Conservation (phyloP, 2,888 invertebrate genomes). For the Drosophila sordidula region DNA sequence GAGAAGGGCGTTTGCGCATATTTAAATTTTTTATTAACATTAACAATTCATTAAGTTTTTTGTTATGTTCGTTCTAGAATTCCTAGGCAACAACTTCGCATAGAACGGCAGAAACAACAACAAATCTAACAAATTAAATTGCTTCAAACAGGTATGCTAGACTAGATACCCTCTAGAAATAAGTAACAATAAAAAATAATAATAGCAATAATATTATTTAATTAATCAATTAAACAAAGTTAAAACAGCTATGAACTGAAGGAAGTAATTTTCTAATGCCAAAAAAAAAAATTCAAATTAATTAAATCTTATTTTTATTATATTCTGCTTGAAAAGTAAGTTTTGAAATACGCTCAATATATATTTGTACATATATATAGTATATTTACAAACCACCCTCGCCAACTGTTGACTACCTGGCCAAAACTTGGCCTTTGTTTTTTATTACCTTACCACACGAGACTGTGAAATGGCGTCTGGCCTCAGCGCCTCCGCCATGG, state of each 20-base stretch:
- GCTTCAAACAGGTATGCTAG: too few species aligned
- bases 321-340: not conserved
- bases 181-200: too few species aligned
- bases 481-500: not conserved
- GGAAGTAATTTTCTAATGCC: too few species aligned
- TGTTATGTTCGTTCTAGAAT: not conserved
- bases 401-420: constrained; percentile 60
- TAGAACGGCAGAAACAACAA: too few species aligned
- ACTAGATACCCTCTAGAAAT: too few species aligned
- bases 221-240: too few species aligned
- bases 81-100: too few species aligned
- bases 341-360: not conserved
- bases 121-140: too few species aligned
- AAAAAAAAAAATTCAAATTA: too few species aligned
- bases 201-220: too few species aligned
- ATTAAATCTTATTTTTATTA: too few species aligned
- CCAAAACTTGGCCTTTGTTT: constrained; percentile 45
- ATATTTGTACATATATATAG: not conserved
- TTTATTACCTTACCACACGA: constrained; percentile 65
- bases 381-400: constrained; percentile 24
- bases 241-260: too few species aligned
- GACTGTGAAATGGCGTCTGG: constrained; percentile 44
- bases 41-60: not conserved
- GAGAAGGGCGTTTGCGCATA: not conserved
- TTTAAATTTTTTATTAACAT: not conserved